A percentile compares a stretch with the other conserved stretches of the same genome.
phyloP scores from a whole-genome alignment of 2,888 invertebrate species.

The Lumbricus terrestris region DNA sequence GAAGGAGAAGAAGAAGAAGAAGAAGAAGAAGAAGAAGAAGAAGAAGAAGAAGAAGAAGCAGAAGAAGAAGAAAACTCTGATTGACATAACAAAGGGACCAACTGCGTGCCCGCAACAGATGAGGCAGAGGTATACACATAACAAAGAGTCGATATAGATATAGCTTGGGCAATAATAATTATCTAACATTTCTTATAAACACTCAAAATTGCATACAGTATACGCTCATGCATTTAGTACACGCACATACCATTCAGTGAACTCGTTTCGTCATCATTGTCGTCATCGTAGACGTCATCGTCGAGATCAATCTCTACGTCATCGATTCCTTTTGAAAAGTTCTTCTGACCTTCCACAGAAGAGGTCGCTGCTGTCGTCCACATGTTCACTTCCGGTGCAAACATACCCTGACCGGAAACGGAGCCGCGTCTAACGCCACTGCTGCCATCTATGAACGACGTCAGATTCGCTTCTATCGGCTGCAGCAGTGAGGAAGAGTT shows the following conservation, averaged over 20 bases:
- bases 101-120: no score
- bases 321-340: neutral
- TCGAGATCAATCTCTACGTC: neutral
- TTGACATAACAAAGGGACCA: no score
- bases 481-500: neutral
- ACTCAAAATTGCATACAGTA: neutral
- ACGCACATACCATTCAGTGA: neutral
- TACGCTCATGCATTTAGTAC: neutral
- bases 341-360: neutral
- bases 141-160: no score
- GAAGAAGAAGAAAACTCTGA: no score
- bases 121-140: no score
- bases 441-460: neutral
- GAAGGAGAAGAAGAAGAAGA: no score
- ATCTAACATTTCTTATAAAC: no score
- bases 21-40: no score
- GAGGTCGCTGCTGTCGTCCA: neutral
- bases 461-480: neutral
- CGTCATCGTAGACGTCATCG: slow-evolving; percentile 11
- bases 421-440: neutral
- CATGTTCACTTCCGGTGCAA: neutral
- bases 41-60: no score
- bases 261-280: slow-evolving; percentile 6
- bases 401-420: neutral
- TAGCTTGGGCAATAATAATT: no score